Evolutionary conservation across 2,888 invertebrate genomes (phyloP).

Genomic region (Thysanoteuthis rhombus): DNA sequence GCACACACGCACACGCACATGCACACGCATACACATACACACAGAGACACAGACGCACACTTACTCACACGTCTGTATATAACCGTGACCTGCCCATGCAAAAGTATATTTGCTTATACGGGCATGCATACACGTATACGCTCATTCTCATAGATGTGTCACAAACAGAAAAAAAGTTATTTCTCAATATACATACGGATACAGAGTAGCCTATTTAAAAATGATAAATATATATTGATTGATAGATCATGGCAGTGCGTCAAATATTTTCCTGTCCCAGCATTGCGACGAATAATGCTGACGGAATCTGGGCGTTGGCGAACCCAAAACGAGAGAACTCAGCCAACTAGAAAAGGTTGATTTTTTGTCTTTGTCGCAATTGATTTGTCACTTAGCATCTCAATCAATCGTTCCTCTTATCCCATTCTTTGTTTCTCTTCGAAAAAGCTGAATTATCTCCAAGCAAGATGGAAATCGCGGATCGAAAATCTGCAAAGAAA

Average conservation of each 20-base stretch:
- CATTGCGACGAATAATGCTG: background rate
- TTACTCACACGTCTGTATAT: too few relatives aligned
- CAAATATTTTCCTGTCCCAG: background rate
- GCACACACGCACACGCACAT: background rate
- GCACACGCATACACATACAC: background rate
- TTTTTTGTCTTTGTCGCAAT: background rate
- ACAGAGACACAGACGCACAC: background rate
- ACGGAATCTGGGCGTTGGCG: background rate
- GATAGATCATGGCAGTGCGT: background rate
- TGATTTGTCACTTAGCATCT: background rate
- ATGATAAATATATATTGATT: too few relatives aligned
- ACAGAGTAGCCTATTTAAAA: too few relatives aligned
- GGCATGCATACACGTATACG: background rate
- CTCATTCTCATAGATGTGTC: too few relatives aligned
- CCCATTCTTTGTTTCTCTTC: background rate
- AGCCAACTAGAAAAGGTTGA: background rate
- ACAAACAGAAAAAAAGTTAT: too few relatives aligned
- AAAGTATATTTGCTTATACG: too few relatives aligned
- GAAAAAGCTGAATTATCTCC: background rate
- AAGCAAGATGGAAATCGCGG: background rate
- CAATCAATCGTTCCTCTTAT: background rate
- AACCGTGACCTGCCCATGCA: too few relatives aligned
- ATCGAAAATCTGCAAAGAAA: background rate
- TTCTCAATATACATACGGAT: too few relatives aligned
- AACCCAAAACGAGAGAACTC: background rate